Evolutionary conservation across 2,797 vertebrate genomes (phyloP).

Genomic region (Psittacula echo): DNA sequence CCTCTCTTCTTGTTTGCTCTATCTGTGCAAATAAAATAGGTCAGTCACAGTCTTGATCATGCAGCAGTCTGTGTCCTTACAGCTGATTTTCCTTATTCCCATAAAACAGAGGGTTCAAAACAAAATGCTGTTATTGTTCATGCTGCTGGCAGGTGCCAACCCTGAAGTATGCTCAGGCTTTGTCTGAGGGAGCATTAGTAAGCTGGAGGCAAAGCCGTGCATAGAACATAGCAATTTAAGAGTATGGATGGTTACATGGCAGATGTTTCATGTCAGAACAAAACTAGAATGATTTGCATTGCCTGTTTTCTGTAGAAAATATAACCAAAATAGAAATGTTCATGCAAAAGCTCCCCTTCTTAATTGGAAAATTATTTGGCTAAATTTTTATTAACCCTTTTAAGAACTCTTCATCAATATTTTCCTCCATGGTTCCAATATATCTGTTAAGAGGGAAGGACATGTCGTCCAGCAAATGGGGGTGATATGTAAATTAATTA

Average conservation of each 20-base stretch:
- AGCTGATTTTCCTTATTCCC: neutral
- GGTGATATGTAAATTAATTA: neutral
- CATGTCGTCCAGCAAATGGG: neutral
- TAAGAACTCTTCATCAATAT: neutral
- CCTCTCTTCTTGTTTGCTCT: neutral
- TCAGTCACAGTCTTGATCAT: neutral
- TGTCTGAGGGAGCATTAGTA: neutral
- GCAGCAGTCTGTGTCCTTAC: neutral
- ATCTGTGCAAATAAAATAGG: neutral
- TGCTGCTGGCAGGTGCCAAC: neutral
- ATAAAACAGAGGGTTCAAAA: neutral
- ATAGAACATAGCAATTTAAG: neutral
- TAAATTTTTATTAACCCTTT: neutral
- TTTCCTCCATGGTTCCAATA: neutral
- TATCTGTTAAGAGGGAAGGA: neutral
- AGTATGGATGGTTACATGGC: neutral
- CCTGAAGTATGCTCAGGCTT: neutral
- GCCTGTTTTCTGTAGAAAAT: neutral
- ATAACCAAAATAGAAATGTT: neutral
- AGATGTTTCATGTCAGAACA: neutral
- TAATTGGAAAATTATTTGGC: neutral
- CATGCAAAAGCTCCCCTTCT: neutral
- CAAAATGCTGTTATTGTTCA: neutral
- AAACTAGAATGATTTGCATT: neutral
- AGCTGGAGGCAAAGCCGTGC: neutral